These are phyloP conservation scores for Austrofundulus limnaeus DNA, from an alignment of 2,113 vertebrate genomes.

Conservation along the genomic window DNA sequence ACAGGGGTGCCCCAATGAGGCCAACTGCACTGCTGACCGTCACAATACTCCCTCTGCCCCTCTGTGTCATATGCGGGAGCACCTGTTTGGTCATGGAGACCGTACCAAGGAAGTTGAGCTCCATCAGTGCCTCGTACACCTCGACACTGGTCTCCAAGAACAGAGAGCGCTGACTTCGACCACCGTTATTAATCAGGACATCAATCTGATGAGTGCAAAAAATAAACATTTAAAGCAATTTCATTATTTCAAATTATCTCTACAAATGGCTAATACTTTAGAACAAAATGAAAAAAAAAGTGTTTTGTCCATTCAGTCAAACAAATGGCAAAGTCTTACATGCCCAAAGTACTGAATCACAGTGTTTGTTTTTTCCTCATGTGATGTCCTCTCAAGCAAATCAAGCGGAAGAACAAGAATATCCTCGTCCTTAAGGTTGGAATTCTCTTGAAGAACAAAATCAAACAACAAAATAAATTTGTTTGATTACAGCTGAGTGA, in stretches of 20 bases:
- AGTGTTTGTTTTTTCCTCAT: constrained; percentile 81
- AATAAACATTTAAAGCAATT: background rate
- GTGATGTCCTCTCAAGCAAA: constrained; percentile 82
- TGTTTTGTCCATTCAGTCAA: background rate
- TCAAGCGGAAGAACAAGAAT: constrained; percentile 91
- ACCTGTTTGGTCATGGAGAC: constrained; percentile 91
- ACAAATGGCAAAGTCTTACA: constrained; percentile 68
- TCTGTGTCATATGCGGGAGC: constrained; percentile 88
- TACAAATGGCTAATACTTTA: background rate
- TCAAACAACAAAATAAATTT: constrained; percentile 24
- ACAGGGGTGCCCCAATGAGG: constrained; percentile 80
- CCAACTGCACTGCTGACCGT: constrained; percentile 89
- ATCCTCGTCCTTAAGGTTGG: constrained; percentile 82
- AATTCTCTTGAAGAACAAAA: constrained; percentile 76
- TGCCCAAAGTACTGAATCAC: constrained; percentile 88
- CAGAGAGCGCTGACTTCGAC: constrained; percentile 88
- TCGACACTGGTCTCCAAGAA: constrained; percentile 84
- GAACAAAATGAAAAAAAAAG: background rate
- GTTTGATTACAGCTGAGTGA: background rate
- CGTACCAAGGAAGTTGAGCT: constrained; percentile 91
- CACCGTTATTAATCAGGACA: constrained; percentile 91
- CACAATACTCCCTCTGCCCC: constrained; percentile 84
- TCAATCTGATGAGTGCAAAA: constrained; percentile 80
- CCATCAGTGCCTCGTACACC: constrained; percentile 86
- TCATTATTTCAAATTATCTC: background rate